Conservation (phyloP, 1,140 invertebrate genomes). For the Plodia interpunctella region DNA sequence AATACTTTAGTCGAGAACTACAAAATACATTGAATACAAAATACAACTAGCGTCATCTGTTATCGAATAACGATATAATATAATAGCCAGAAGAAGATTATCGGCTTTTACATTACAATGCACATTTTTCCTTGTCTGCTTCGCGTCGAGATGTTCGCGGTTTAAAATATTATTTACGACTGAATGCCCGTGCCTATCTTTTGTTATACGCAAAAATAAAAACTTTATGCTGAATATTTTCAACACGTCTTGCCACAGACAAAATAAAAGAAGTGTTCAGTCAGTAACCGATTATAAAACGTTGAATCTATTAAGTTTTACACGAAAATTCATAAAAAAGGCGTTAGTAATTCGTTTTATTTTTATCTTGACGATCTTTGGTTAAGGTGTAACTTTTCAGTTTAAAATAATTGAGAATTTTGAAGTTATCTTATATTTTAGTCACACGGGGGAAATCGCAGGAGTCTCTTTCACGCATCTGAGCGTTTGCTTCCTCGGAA, state of each 20-base stretch:
- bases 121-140: neutral
- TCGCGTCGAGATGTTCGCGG: conserved; percentile 2
- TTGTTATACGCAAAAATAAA: conserved; percentile 3
- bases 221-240: neutral
- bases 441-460: too few species aligned
- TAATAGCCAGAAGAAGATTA: conserved; percentile 9
- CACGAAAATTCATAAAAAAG: too few species aligned
- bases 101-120: conserved; percentile 15
- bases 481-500: too few species aligned
- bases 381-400: too few species aligned
- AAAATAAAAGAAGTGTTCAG: neutral
- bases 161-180: conserved; percentile 12
- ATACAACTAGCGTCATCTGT: conserved; percentile 27
- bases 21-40: neutral
- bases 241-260: neutral
- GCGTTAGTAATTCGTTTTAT: too few species aligned
- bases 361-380: too few species aligned
- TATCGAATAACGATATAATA: conserved; percentile 23
- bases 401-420: too few species aligned
- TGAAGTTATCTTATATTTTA: too few species aligned
- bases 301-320: too few species aligned
- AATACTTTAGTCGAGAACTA: too few species aligned
- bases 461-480: too few species aligned
- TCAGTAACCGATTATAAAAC: too few species aligned
- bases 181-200: conserved; percentile 5